Conservation (phyloP, 2,797 vertebrate species). For the Benthosema pterotum region DNA sequence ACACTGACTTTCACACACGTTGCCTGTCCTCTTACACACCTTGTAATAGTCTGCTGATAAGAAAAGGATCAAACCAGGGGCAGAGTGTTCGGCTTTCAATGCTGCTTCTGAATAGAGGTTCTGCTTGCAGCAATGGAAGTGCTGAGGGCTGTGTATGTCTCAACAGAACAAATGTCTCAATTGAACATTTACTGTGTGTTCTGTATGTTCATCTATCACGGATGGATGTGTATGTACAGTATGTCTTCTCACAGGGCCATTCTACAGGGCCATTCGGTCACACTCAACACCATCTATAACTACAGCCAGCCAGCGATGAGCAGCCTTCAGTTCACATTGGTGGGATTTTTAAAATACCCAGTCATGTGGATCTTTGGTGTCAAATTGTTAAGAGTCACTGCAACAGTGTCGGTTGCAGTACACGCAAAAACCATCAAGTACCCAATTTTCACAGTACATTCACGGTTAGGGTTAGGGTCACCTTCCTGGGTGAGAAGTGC, state of each 20-base stretch:
- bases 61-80: background rate
- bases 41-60: slow-evolving; percentile 1
- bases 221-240: no score
- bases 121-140: background rate
- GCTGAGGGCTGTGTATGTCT: background rate
- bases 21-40: background rate
- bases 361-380: no score
- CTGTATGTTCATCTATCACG: no score
- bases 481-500: background rate
- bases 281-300: no score
- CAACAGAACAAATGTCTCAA: background rate
- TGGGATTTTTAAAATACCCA: no score
- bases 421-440: background rate
- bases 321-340: no score
- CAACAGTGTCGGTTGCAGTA: no score
- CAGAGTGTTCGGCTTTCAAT: background rate
- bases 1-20: background rate
- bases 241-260: no score
- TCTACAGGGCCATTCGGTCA: no score
- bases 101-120: slow-evolving; percentile 4
- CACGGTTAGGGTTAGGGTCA: no score
- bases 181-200: background rate
- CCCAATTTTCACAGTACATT: background rate
- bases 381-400: no score
- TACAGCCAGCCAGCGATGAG: no score